Evolutionary conservation across 1,140 invertebrate genomes (phyloP).

Genomic region (Tenebrio molitor): DNA sequence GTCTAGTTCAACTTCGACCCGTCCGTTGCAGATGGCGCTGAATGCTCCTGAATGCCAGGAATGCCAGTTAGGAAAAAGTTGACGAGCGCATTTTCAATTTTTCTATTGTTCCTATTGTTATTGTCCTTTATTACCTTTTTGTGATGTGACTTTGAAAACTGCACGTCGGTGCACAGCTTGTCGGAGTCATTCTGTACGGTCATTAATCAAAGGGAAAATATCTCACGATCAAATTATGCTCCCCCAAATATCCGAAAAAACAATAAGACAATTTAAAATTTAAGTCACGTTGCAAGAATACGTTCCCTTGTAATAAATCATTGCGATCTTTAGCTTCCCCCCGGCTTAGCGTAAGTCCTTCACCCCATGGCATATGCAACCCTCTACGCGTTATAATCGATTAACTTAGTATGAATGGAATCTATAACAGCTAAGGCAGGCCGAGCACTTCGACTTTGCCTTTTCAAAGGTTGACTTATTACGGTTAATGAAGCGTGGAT

Average conservation of each 20-base stretch:
- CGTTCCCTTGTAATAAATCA: conserved; percentile 59
- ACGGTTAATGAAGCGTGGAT: conserved; percentile 50
- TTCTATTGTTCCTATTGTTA: background rate
- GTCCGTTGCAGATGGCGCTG: background rate
- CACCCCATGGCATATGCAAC: conserved; percentile 51
- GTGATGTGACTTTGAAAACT: background rate
- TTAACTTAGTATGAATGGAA: conserved; percentile 53
- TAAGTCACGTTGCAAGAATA: conserved; percentile 60
- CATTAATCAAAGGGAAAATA: conserved; percentile 60
- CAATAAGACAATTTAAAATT: conserved; percentile 64
- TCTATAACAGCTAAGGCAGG: conserved; percentile 36
- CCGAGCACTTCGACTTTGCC: conserved; percentile 18
- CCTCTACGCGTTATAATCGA: conserved; percentile 51
- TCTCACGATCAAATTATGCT: conserved; percentile 59
- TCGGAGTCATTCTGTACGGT: conserved; percentile 10
- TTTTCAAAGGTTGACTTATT: conserved; percentile 47
- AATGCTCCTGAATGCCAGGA: no score
- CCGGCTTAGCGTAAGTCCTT: conserved; percentile 51
- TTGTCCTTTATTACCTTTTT: background rate
- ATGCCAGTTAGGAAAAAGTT: no score
- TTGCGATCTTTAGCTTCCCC: conserved; percentile 56
- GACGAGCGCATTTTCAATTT: no score
- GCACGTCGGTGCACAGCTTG: conserved; percentile 6
- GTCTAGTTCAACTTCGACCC: background rate
- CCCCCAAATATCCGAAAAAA: conserved; percentile 56